A percentile compares a stretch with the other conserved stretches of the same genome.
Evolutionary conservation across 2,888 invertebrate genomes (phyloP).

Genomic region (Tipula helvola): DNA sequence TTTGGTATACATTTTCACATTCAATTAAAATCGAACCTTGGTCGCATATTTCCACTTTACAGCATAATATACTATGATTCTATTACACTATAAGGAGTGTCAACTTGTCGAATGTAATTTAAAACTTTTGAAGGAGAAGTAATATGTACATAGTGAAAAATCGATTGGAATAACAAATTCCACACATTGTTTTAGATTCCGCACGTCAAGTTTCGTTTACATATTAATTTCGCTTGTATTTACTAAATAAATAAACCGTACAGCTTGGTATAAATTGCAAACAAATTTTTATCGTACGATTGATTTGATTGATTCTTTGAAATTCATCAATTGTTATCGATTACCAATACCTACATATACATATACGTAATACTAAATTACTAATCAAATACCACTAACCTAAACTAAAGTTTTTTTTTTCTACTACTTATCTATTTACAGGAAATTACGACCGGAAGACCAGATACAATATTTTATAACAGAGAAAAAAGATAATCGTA

Average conservation of each 20-base stretch:
- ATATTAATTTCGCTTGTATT: neutral
- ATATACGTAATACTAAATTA: neutral
- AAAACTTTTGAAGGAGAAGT: neutral
- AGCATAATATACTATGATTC: too few species aligned
- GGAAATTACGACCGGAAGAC: conserved; percentile 47
- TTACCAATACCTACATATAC: neutral
- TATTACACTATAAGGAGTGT: neutral
- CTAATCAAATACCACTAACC: neutral
- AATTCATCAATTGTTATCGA: neutral
- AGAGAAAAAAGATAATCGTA: conserved; percentile 46
- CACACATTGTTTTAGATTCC: neutral
- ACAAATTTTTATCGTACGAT: neutral
- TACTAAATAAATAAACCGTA: neutral
- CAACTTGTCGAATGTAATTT: neutral
- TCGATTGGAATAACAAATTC: neutral
- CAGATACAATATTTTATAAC: conserved; percentile 70
- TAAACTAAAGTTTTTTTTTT: conserved; percentile 12
- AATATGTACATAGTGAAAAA: neutral
- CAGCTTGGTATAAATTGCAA: neutral
- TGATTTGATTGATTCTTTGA: neutral
- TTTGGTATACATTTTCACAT: neutral
- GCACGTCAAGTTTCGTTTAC: neutral
- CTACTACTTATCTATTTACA: conserved; percentile 23
- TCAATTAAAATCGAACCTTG: neutral
- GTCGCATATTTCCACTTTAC: neutral